phyloP scores from a whole-genome alignment of 2,888 invertebrate genomes.

The Microctonus brassicae region DNA sequence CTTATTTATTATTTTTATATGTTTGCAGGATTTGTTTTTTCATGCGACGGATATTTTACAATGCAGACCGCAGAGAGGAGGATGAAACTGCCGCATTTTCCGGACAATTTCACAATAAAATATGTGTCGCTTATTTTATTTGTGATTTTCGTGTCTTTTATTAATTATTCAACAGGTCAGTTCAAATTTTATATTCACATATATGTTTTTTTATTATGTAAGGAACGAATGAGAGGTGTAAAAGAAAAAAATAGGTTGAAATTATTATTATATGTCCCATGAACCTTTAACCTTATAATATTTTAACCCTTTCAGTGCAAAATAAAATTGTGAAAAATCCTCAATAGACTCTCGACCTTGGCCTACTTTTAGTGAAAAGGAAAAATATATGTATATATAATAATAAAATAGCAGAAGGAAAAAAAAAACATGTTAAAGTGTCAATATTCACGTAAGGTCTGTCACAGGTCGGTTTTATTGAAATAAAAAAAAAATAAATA shows the following conservation, averaged over 20 bases:
- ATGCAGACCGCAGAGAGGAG: neutral
- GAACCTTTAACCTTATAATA: neutral
- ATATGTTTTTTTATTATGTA: neutral
- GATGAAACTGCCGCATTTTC: neutral
- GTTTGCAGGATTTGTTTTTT: constrained; percentile 31
- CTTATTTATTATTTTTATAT: neutral
- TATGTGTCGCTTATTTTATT: neutral
- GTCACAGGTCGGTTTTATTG: neutral
- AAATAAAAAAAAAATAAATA: neutral
- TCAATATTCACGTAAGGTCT: neutral
- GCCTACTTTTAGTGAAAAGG: neutral
- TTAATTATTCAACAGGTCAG: constrained; percentile 17
- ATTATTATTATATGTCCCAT: neutral
- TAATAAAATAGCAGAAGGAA: neutral
- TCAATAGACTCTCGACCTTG: neutral
- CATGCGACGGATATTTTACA: constrained; percentile 31
- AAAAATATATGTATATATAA: no score
- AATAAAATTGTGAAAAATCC: neutral
- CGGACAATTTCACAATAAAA: neutral
- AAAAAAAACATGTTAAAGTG: neutral
- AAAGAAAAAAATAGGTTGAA: neutral
- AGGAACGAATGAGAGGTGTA: neutral
- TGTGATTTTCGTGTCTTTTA: neutral
- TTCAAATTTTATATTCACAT: neutral
- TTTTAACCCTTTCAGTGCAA: neutral